Evolutionary conservation across 2,888 invertebrate species (phyloP), one percentile per base, ranked within the genome.

Genomic region (Lamellibrachia columna): DNA sequence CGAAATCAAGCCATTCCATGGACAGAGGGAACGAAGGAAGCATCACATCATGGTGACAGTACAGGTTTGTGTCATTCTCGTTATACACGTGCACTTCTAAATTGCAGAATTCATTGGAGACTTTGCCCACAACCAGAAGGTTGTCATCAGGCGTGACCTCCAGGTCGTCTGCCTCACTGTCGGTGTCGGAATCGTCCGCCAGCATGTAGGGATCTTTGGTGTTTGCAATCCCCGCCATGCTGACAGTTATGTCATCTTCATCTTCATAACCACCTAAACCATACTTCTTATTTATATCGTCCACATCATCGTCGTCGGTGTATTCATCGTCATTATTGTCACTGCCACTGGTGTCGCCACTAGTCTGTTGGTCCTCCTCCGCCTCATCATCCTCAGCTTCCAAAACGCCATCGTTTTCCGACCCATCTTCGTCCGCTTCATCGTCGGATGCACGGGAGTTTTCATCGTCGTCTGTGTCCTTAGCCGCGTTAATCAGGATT

Each of bases 71-170:
- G 95, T 98, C 98, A 91, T 97, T 97, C 96, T 98, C 98, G 96
- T 99, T 99, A 96, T 98, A 99, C 92, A 99, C 98, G 97, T 98
- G 98, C 90, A 99, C 98, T 97, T 99, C 99, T 94, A 99, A 97
- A 92, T 98, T 97, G 95, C 98, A 98, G 22, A 98, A 98, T 97
- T 98, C 98, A 94, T 98, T 98, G 95, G 98, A 98, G 0, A 98
- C 98, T 96, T 98, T 98, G 0, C 98, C 99, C 0, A 98, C 98
- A 22, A 98, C 97, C 52, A 99, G 97, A 52, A 99, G 97, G 97
- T 99, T 99, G 96, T 99, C 99, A 93, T 97, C 97, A 0, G 98
- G 97, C 96, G 98, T 98, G 91, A 99, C 98, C 91, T 98, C 97
- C 96, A 98, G 98, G 96, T 99, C 98, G 95, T 99, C 97, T 96